Evolutionary conservation across 2,888 invertebrate species (phyloP).

Genomic region (Physocephala rufipes): DNA sequence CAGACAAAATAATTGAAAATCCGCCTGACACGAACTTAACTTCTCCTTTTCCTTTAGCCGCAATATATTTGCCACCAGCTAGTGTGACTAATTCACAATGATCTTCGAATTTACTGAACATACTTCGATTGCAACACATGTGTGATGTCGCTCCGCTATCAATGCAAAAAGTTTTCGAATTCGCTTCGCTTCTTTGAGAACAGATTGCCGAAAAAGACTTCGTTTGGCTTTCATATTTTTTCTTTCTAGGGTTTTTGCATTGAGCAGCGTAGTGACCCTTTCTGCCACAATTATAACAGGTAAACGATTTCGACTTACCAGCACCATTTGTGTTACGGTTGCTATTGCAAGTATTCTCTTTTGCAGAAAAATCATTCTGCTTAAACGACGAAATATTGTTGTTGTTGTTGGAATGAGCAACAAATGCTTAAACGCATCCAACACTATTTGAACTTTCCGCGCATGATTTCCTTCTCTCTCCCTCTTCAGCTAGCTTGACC

Average conservation of each 20-base stretch:
- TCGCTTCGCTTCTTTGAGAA: background rate
- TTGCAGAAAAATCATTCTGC: background rate
- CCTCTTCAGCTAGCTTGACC: too few species aligned
- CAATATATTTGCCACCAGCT: constrained; percentile 24
- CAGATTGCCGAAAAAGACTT: too few species aligned
- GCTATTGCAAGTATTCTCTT: background rate
- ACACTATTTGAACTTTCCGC: constrained; percentile 19
- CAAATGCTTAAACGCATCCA: constrained; percentile 29
- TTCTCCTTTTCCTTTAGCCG: constrained; percentile 29
- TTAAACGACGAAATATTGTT: constrained; percentile 15
- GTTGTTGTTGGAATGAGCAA: background rate
- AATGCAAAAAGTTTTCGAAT: too few species aligned
- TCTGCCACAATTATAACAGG: too few species aligned
- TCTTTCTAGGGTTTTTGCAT: too few species aligned
- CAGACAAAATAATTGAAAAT: constrained; percentile 25
- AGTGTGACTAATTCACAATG: constrained; percentile 8
- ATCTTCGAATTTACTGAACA: too few species aligned
- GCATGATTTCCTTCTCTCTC: background rate
- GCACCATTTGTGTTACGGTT: background rate
- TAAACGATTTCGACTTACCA: background rate
- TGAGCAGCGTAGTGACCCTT: too few species aligned
- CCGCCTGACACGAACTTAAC: constrained; percentile 20
- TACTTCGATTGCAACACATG: too few species aligned
- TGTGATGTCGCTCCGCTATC: too few species aligned
- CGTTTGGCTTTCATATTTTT: too few species aligned